These are phyloP conservation scores for western clawed frog (Xenopus tropicalis) DNA, from an alignment of 2,113 vertebrate species.

Conservation along the genomic window DNA sequence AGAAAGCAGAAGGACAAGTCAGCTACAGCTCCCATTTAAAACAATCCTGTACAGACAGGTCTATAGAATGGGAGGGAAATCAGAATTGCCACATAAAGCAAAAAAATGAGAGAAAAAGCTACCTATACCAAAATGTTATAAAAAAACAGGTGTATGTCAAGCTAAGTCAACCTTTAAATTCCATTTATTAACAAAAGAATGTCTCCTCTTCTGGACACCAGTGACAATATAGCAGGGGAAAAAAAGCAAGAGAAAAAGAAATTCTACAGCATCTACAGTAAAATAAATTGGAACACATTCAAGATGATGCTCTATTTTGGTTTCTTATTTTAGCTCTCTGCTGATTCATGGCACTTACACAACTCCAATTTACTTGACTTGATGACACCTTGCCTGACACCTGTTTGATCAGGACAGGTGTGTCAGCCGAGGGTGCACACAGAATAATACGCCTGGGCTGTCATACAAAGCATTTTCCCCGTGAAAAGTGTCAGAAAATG, in stretches of 20 bases:
- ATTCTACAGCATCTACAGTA: conserved; percentile 18
- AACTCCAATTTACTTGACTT: conserved; percentile 46
- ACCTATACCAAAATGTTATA: background rate
- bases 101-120: background rate
- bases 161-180: background rate
- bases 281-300: conserved; percentile 44
- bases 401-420: conserved; percentile 45
- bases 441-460: conserved; percentile 38
- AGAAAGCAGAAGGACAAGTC: too few species aligned
- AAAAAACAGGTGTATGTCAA: conserved; percentile 27
- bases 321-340: conserved; percentile 42
- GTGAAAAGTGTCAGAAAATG: conserved; percentile 38
- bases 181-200: conserved; percentile 34
- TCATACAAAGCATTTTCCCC: conserved; percentile 33
- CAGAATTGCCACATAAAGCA: background rate
- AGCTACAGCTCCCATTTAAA: too few species aligned
- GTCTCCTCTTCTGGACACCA: conserved; percentile 11
- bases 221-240: conserved; percentile 9
- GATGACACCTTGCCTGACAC: conserved; percentile 42
- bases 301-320: conserved; percentile 26
- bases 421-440: conserved; percentile 39
- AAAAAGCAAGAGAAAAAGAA: background rate
- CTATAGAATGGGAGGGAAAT: background rate
- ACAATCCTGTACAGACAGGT: too few species aligned
- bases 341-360: conserved; percentile 44